Evolutionary conservation across 2,797 vertebrate genomes (phyloP).

Genomic region (Alosa sapidissima): DNA sequence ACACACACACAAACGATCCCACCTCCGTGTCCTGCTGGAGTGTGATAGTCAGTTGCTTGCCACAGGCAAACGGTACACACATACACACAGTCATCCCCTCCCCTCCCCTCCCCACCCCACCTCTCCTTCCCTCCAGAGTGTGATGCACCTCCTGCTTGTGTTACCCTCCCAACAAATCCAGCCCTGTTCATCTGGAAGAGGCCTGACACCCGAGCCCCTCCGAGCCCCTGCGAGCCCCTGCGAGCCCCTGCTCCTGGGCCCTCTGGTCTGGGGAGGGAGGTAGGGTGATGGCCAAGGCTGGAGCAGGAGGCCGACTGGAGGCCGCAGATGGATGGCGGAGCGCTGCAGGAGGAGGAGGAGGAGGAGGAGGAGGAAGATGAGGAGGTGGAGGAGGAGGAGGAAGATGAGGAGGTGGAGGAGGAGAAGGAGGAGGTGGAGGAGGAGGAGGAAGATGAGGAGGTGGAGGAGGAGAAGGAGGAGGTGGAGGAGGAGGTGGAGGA

Average conservation of each 20-base stretch:
- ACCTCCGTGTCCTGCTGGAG: background rate
- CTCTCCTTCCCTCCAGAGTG: background rate
- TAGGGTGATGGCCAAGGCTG: background rate
- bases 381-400: background rate
- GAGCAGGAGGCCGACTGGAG: background rate
- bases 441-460: no score
- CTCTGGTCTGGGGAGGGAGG: background rate
- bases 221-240: no score
- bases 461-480: no score
- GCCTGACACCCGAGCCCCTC: background rate
- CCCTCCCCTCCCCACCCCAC: background rate
- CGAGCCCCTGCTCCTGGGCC: background rate
- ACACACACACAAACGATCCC: background rate
- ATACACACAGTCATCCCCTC: background rate
- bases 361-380: background rate
- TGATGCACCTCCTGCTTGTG: background rate
- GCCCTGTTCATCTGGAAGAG: background rate
- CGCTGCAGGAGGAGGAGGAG: background rate
- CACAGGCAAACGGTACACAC: background rate
- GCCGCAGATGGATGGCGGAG: background rate
- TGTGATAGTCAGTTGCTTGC: constrained; percentile 18
- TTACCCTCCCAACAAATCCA: background rate
- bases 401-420: background rate
- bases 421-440: background rate
- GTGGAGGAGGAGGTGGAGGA: no score